phyloP scores from a whole-genome alignment of 1,140 invertebrate genomes.

The Heliconius nattereri region DNA sequence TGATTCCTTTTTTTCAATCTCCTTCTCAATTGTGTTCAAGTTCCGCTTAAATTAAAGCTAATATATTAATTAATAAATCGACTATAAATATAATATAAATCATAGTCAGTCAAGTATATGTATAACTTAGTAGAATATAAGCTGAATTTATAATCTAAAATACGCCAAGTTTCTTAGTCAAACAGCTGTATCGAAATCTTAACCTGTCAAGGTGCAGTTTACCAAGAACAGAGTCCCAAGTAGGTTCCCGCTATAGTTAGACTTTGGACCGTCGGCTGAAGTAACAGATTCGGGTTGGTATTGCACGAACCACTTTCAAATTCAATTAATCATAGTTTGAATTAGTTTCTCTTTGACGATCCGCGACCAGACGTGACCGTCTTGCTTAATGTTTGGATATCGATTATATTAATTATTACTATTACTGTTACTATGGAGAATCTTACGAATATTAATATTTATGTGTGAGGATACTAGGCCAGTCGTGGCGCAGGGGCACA shows the following conservation, averaged over 20 bases:
- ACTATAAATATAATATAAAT: background rate
- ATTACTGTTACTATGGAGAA: background rate
- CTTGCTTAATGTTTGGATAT: slow-evolving; percentile 59
- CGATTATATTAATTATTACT: slow-evolving; percentile 35
- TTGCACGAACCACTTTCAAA: slow-evolving; percentile 69
- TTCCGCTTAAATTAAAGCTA: background rate
- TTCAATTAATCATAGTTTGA: slow-evolving; percentile 79
- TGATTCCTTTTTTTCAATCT: too few relatives aligned
- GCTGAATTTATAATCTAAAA: slow-evolving; percentile 31
- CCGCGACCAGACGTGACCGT: slow-evolving; percentile 67
- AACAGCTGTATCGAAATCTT: slow-evolving; percentile 48
- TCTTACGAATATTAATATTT: too few relatives aligned
- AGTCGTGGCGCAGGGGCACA: too few relatives aligned
- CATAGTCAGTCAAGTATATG: background rate
- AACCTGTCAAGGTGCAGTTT: slow-evolving; percentile 58
- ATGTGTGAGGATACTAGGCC: too few relatives aligned
- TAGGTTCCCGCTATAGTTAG: slow-evolving; percentile 43
- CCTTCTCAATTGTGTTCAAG: too few relatives aligned
- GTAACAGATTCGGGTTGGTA: slow-evolving; percentile 70
- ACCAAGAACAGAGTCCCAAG: slow-evolving; percentile 52
- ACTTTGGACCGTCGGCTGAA: slow-evolving; percentile 54
- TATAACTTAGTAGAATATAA: slow-evolving; percentile 1
- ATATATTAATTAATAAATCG: background rate
- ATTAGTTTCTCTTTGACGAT: slow-evolving; percentile 77
- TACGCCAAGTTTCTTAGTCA: slow-evolving; percentile 29